Evolutionary conservation across 2,888 invertebrate genomes (phyloP).

Genomic region (Epinotia bilunana): DNA sequence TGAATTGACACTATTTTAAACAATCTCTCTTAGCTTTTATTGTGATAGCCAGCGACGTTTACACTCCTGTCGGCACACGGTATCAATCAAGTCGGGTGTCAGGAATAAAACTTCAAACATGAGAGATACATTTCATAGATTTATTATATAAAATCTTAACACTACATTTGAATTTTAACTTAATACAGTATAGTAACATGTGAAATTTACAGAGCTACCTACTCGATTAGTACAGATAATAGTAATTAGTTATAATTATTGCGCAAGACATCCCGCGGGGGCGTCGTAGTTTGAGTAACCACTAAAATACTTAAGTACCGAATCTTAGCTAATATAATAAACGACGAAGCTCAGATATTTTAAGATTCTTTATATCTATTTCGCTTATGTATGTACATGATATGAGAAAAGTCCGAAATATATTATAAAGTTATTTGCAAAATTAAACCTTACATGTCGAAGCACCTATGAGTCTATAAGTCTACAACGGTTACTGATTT

Average conservation of each 20-base stretch:
- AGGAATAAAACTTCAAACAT: slow-evolving; percentile 66
- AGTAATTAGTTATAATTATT: slow-evolving; percentile 82
- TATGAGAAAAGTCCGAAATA: slow-evolving; percentile 77
- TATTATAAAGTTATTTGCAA: slow-evolving; percentile 61
- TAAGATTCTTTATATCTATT: slow-evolving; percentile 75
- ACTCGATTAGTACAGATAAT: slow-evolving; percentile 79
- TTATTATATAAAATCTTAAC: slow-evolving; percentile 85
- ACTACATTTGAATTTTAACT: slow-evolving; percentile 80
- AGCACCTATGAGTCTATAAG: slow-evolving; percentile 65
- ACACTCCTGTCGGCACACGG: slow-evolving; percentile 19
- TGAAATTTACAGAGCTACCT: slow-evolving; percentile 83
- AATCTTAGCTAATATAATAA: slow-evolving; percentile 76
- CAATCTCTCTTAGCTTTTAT: slow-evolving; percentile 61
- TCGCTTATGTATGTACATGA: slow-evolving; percentile 80
- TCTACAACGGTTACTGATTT: slow-evolving; percentile 40
- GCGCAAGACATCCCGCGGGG: slow-evolving; percentile 77
- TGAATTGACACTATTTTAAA: slow-evolving; percentile 83
- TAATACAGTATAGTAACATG: slow-evolving; percentile 79
- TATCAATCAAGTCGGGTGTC: slow-evolving; percentile 15
- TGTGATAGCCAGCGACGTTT: slow-evolving; percentile 37
- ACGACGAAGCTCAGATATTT: slow-evolving; percentile 83
- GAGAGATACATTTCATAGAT: slow-evolving; percentile 82
- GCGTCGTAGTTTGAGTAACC: slow-evolving; percentile 67
- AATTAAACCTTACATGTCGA: slow-evolving; percentile 59
- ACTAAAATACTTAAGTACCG: slow-evolving; percentile 77